A percentile compares a stretch with the other conserved stretches of the same genome.
Conservation (phyloP, 1,140 invertebrate species). For the Ceratina australensis region DNA sequence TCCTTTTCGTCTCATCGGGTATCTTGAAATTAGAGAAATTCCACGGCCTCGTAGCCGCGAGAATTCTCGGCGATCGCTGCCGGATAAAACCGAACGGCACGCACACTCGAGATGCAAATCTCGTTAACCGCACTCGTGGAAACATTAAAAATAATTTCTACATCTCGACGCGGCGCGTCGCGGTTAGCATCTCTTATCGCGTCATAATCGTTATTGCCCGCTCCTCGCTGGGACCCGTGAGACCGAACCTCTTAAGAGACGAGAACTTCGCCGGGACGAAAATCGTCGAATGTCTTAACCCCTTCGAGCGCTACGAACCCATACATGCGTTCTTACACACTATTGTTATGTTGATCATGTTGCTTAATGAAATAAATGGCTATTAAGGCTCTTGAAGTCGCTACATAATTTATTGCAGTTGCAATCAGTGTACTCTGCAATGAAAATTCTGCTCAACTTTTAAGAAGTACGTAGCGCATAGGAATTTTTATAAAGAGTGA, state of each 20-base stretch:
- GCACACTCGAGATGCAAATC: conserved; percentile 48
- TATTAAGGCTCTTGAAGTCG: too few relatives aligned
- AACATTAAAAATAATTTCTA: conserved; percentile 50
- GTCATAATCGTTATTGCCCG: conserved; percentile 24
- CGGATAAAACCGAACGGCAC: conserved; percentile 37
- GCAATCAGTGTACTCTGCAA: too few relatives aligned
- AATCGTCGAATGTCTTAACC: too few relatives aligned
- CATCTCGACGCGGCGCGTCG: conserved; percentile 9
- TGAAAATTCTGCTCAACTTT: too few relatives aligned
- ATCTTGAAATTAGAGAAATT: conserved; percentile 49
- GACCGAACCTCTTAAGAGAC: background rate
- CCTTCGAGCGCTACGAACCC: too few relatives aligned
- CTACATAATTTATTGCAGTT: too few relatives aligned
- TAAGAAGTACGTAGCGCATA: too few relatives aligned
- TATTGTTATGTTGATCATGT: too few relatives aligned
- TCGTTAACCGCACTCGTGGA: conserved; percentile 8
- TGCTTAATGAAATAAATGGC: too few relatives aligned
- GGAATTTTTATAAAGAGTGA: too few relatives aligned
- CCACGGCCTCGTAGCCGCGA: conserved; percentile 28
- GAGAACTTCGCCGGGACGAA: background rate
- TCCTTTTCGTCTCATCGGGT: background rate
- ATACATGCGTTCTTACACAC: too few relatives aligned
- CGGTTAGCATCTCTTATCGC: conserved; percentile 12
- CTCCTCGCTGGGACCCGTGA: background rate
- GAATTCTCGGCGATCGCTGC: conserved; percentile 42